These are phyloP conservation scores for Macrostomum lignano DNA, from an alignment of 1,140 invertebrate genomes.

Conservation along the genomic window DNA sequence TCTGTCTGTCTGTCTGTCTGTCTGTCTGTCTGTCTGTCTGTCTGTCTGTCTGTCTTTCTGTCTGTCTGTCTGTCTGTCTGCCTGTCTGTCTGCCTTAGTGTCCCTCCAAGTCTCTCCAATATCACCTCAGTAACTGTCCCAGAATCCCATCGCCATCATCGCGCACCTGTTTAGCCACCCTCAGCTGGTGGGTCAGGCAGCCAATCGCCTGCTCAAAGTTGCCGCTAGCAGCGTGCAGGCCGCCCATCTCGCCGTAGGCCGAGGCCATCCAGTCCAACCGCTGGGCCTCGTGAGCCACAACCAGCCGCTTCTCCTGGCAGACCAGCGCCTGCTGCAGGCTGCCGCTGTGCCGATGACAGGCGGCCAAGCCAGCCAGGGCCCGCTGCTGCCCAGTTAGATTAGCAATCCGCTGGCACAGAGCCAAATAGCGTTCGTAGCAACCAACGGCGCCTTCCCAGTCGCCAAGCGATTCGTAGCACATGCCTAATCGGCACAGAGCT, in stretches of 20 bases:
- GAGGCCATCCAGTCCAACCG: conserved; percentile 49
- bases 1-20: too few relatives aligned
- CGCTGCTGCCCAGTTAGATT: conserved; percentile 54
- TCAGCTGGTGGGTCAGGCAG: conserved; percentile 62
- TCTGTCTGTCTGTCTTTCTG: too few relatives aligned
- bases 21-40: too few relatives aligned
- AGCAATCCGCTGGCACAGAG: conserved; percentile 41
- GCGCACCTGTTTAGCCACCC: conserved; percentile 45
- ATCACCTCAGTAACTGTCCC: too few relatives aligned
- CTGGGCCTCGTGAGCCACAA: conserved; percentile 68
- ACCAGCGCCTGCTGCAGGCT: conserved; percentile 64
- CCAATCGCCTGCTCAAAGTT: conserved; percentile 71
- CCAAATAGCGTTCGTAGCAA: conserved; percentile 48
- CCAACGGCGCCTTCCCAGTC: conserved; percentile 69
- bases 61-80: too few relatives aligned
- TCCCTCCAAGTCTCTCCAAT: too few relatives aligned
- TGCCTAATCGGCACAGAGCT: conserved; percentile 62
- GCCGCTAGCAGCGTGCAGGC: conserved; percentile 40
- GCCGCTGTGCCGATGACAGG: conserved; percentile 43
- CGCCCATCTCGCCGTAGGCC: conserved; percentile 63
- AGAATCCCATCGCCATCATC: conserved; percentile 47
- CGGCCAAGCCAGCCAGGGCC: conserved; percentile 57
- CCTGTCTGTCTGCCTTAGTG: too few relatives aligned
- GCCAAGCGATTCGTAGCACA: conserved; percentile 70
- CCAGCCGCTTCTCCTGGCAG: conserved; percentile 66